Percentiles rank a stretch among this genome's conserved stretches.
These are phyloP conservation scores for Cynopterus sphinx DNA, from an alignment of 2,797 vertebrate genomes.

Conservation along the genomic window DNA sequence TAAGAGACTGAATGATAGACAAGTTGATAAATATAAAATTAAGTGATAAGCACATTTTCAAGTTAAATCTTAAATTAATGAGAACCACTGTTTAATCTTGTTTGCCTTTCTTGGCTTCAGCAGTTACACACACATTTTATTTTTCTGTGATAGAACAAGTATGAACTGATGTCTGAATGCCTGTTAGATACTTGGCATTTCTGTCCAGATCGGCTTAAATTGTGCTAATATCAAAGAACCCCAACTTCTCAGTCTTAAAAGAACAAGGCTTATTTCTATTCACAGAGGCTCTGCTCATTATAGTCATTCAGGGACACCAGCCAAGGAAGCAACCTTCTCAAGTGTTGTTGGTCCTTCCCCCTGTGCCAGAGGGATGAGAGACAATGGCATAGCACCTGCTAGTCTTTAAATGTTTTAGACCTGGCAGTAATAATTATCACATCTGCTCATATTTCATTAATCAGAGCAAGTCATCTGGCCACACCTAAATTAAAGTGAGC, in stretches of 20 bases:
- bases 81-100: neutral
- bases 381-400: neutral
- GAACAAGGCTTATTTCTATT: neutral
- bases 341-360: neutral
- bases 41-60: neutral
- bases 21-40: neutral
- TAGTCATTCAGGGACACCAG: neutral
- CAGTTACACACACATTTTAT: neutral
- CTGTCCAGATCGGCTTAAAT: neutral
- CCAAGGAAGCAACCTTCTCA: neutral
- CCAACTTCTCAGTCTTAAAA: neutral
- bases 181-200: neutral
- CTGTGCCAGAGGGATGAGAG: neutral
- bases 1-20: neutral
- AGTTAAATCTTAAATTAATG: slow-evolving; percentile 49
- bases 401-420: neutral
- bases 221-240: neutral
- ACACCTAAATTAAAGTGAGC: neutral
- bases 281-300: neutral
- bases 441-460: neutral
- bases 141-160: neutral
- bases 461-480: slow-evolving; percentile 1
- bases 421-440: neutral
- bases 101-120: neutral
- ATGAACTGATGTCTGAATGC: neutral